Base-by-base conservation (phyloP, 1,140 invertebrate species). In the Achroia grisella region DNA sequence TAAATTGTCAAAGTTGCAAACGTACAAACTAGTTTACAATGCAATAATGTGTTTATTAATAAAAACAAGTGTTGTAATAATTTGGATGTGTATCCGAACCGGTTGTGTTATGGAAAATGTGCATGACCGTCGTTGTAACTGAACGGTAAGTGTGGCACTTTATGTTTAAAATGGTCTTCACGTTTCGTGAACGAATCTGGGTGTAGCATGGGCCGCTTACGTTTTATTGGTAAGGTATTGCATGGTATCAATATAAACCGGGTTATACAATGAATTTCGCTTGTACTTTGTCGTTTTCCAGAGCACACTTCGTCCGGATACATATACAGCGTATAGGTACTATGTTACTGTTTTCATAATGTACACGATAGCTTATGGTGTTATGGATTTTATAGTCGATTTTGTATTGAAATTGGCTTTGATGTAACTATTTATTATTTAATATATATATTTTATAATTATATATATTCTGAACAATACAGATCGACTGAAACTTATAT, bases 61-160 rank as follows among this genome's bases (percentile, higher is more conserved):
- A 44, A 44, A 45, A 42, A 39, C 39, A 56, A 39, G 30, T 48
- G 36, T 56, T 72, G 65, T 70, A 69, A 71, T 67, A 62, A 46
- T 37, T 42, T 34, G 59, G 60, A n/a, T n/a, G n/a, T 64, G 61
- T 71, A 71, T 74, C 65, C 70, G 60, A 55, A 54, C 64, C 61
- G 69, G 66, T 68, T 71, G 74, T 80, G 74, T 72, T 71, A 62
- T 75, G 78, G 76, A 83, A 82, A 77, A 72, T 72, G 52, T 51
- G 73, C 74, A 74, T 79, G 77, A 34, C 49, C 46, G 50, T 57
- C 46, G 48, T 47, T 5, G 11, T 29, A 23, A 23, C 17, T 2
- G 17, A 31, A 48, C 45, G 65, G 75, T 82, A 79, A 81, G 75
- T 76, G 52, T 65, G 63, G 63, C 63, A 65, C 58, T 64, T 34